Base-by-base conservation (phyloP, 2,113 vertebrate species). In the Brachionichthys hirsutus region DNA sequence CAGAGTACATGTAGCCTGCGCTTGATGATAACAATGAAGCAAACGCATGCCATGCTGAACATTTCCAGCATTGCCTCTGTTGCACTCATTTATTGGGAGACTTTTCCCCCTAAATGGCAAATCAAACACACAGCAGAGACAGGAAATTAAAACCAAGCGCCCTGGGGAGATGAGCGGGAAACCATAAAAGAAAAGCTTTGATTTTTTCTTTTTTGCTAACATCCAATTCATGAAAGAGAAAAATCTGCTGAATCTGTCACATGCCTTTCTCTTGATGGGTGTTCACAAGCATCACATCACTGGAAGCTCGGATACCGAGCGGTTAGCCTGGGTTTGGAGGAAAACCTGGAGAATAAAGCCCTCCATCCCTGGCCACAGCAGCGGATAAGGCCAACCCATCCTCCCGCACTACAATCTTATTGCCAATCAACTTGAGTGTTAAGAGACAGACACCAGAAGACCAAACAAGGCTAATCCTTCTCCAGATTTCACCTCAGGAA, bases 61-160 rank as follows among this genome's bases (percentile, higher is more conserved):
- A 72, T 55, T 57, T 49, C 62, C 72, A 82, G 65, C 85, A 77
- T 87, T 83, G 66, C 73, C 47, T 75, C 52, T 63, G 55, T 62
- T 71, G 75, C 9, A 59, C 51, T 76, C 75, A 71, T 79, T 79
- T 81, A 88, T 84, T 75, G 77, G 70, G 30, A 47, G 35, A 54
- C 52, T 18, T 59, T 42, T 35, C 34, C 22, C 24, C 52, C 38
- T 50, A 48, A 82, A 81, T 40, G 45, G 75, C 46, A 67, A 20
- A 57, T 47, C 18, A 68, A 54, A 78, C 14, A 69, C 65, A 72
- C 47, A 72, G 45, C 69, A 70, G 54, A 70, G 62, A 74, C 66
- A 62, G 79, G 63, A 86, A 88, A 88, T 88, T 68, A 76, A 81
- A 91, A 85, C 60, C 82, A 85, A 87, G 73, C 83, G 81, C 59